A percentile compares a stretch with the other conserved stretches of the same genome.
Evolutionary conservation across 2,888 invertebrate species (phyloP).

Genomic region (Tachina grossa): DNA sequence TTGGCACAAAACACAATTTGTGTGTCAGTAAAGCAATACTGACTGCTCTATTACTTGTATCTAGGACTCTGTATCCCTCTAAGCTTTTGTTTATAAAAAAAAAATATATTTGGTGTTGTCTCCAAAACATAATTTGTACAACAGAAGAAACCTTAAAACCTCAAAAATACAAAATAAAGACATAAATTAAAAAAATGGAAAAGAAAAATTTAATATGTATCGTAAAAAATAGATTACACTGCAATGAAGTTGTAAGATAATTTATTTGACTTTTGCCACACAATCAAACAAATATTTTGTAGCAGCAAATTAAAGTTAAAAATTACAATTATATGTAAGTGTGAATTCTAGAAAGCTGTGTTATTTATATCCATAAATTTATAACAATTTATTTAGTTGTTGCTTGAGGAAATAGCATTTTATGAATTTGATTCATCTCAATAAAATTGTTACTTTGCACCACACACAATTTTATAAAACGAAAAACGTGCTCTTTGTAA

Average conservation of each 20-base stretch:
- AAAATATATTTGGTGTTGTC: not conserved
- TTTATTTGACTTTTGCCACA: not conserved
- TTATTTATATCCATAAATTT: conserved; percentile 2
- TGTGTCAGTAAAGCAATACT: conserved; percentile 21
- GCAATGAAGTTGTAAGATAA: not conserved
- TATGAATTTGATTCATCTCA: not conserved
- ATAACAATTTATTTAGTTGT: not conserved
- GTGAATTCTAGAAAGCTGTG: not conserved
- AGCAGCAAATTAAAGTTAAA: not conserved
- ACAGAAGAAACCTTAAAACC: conserved; percentile 64
- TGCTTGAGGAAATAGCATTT: conserved; percentile 10
- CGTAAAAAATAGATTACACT: not conserved
- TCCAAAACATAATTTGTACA: conserved; percentile 22
- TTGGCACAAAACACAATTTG: conserved; percentile 49
- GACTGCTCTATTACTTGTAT: not conserved
- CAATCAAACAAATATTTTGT: not conserved
- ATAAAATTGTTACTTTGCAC: not conserved
- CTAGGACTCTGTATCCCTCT: conserved; percentile 35
- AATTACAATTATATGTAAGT: not conserved
- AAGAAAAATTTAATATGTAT: conserved; percentile 6
- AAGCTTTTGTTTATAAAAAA: not conserved
- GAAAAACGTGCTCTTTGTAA: conserved; percentile 13
- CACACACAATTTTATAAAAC: not conserved
- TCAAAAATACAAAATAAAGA: conserved; percentile 42
- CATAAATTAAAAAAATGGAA: conserved; percentile 35